Evolutionary conservation across 2,797 vertebrate genomes (phyloP).

Genomic region (Heterohyrax brucei): DNA sequence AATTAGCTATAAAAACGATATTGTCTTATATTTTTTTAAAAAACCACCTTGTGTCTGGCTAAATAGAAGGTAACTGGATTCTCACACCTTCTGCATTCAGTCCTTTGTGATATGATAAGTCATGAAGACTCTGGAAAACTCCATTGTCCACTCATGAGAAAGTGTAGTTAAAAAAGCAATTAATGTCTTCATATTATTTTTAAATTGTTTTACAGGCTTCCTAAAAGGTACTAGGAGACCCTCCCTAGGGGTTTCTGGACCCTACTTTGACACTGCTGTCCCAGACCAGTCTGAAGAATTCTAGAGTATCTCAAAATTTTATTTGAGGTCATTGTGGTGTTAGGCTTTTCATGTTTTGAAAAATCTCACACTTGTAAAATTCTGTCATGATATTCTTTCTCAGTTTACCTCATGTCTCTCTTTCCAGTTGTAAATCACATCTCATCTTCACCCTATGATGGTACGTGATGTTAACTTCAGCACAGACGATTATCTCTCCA

Average conservation of each 20-base stretch:
- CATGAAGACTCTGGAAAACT: background rate
- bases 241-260: background rate
- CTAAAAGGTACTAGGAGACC: background rate
- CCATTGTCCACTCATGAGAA: background rate
- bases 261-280: background rate
- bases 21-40: background rate
- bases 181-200: no score
- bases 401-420: background rate
- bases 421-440: background rate
- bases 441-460: background rate
- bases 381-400: background rate
- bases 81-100: background rate
- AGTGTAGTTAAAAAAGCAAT: background rate
- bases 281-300: background rate
- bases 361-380: slow-evolving; percentile 19
- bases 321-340: background rate
- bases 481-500: background rate
- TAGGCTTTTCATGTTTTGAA: background rate
- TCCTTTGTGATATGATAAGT: background rate
- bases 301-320: background rate
- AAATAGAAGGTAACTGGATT: background rate
- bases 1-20: background rate
- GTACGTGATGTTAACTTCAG: background rate
- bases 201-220: background rate
- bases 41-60: background rate